phyloP scores from a whole-genome alignment of 2,113 vertebrate genomes.

The Saccopteryx leptura region DNA sequence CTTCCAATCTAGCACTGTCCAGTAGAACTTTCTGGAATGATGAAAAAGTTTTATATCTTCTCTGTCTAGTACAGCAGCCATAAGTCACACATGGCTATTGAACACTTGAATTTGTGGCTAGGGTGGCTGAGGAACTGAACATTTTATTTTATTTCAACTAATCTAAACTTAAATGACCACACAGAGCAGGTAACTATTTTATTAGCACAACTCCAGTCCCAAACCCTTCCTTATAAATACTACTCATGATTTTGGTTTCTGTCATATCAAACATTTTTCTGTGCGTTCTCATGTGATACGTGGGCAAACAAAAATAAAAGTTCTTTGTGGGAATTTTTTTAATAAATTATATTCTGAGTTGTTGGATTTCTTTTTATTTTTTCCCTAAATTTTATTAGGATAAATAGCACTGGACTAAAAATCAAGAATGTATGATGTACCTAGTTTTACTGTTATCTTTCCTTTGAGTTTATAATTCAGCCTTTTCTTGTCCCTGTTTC shows the following conservation, averaged over 20 bases:
- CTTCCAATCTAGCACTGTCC: not conserved
- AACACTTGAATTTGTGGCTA: not conserved
- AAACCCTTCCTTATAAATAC: not conserved
- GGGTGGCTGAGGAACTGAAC: not conserved
- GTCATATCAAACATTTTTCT: not conserved
- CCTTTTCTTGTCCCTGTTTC: not conserved
- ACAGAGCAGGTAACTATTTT: not conserved
- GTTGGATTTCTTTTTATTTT: not conserved
- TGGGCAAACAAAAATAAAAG: not conserved
- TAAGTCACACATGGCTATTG: not conserved
- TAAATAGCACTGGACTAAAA: not conserved
- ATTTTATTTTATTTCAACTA: not conserved
- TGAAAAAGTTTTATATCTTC: not conserved
- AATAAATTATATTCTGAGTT: not conserved
- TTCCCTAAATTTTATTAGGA: not conserved
- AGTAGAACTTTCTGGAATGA: not conserved
- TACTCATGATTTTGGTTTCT: not conserved
- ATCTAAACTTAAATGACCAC: not conserved
- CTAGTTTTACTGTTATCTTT: not conserved
- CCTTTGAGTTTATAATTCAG: conserved; percentile 20
- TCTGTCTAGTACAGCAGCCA: not conserved
- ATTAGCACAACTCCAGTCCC: not conserved
- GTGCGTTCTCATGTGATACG: too few species aligned
- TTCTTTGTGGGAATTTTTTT: not conserved
- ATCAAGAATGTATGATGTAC: not conserved